Base-by-base conservation (phyloP, 2,113 vertebrate species). In the Saiga tatarica region DNA sequence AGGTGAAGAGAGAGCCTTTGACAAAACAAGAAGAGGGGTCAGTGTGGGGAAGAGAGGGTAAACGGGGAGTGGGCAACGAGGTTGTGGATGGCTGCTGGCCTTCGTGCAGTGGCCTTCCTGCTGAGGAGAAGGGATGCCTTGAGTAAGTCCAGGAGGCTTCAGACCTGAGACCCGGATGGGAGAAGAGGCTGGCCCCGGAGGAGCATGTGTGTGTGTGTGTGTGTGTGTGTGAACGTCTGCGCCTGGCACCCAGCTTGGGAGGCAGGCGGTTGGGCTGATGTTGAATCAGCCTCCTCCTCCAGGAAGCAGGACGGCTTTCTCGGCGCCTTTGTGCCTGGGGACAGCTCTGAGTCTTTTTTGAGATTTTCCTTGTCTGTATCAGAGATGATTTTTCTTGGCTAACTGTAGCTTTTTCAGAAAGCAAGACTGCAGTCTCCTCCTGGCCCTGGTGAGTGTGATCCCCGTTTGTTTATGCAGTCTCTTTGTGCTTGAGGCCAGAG, bases 301-400 rank as follows among this genome's bases (percentile, higher is more conserved):
- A 57, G 87, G 96, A 89, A 74, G 97, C 62, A 25, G 79, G 45
- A 16, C 0, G 78, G 55, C 91, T 87, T 97, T 71, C 67, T 86
- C 0, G 2, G 88, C 87, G 83, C 30, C n/a, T 21, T 76, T 0
- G 0, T 57, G 74, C 90, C 85, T n/a, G 8, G 79, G 88, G 45
- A 33, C 59, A 47, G 62, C 78, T 87, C 74, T 67, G 89, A 97
- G 87, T 96, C 91, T 74, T 97, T 95, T 97, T 95, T 17, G 13
- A 97, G 95, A 97, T 95, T 95, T 97, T 95, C 23, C 93, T 97
- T 39, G 47, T 97, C 79, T 96, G 91, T 97, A 91, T 97, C 96
- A 95, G 96, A 97, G 93, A 96, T 96, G 91, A 94, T 96, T 98
- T 98, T 98, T 98, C 97, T 98, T 98, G 97, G 97, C 98, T 95